Evolutionary conservation across 2,888 invertebrate species (phyloP).

Genomic region (Danaus chrysippus): DNA sequence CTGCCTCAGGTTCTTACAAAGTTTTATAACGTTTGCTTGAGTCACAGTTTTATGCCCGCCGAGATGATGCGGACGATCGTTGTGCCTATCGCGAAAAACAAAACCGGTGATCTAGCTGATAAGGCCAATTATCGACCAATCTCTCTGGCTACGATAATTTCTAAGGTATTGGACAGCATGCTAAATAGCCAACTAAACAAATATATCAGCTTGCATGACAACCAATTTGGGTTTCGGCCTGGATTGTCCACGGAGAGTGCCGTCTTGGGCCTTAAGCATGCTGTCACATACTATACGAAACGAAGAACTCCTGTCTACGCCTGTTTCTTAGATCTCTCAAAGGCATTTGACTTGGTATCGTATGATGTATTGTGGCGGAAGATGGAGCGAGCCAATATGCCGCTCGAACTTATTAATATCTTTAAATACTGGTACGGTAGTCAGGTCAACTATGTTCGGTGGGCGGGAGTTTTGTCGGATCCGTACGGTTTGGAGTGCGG

Average conservation of each 20-base stretch:
- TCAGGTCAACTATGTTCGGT: conserved; percentile 11
- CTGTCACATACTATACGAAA: conserved; percentile 24
- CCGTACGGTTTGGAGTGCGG: conserved; percentile 21
- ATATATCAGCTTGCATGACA: conserved; percentile 18
- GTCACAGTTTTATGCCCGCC: not conserved
- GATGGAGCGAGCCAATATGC: not conserved
- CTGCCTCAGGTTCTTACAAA: not conserved
- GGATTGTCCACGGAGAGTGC: conserved; percentile 25
- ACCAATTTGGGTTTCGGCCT: conserved; percentile 18
- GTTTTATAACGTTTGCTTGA: not conserved
- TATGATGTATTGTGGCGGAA: conserved; percentile 13
- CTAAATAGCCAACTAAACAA: conserved; percentile 23
- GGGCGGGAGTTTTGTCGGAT: conserved; percentile 6
- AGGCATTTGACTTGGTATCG: too few relatives aligned
- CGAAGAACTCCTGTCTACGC: conserved; percentile 14
- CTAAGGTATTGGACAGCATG: conserved; percentile 29
- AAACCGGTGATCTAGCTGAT: conserved; percentile 25
- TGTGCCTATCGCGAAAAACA: conserved; percentile 27
- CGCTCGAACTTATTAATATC: not conserved
- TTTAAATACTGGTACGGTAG: conserved; percentile 18
- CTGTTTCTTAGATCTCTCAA: conserved; percentile 18
- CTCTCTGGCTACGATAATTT: conserved; percentile 23
- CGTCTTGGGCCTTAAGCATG: conserved; percentile 22
- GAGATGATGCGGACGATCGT: too few relatives aligned
- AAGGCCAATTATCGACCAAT: conserved; percentile 29